Conservation (phyloP, 2,113 vertebrate genomes). For the Odocoileus hemionus region DNA sequence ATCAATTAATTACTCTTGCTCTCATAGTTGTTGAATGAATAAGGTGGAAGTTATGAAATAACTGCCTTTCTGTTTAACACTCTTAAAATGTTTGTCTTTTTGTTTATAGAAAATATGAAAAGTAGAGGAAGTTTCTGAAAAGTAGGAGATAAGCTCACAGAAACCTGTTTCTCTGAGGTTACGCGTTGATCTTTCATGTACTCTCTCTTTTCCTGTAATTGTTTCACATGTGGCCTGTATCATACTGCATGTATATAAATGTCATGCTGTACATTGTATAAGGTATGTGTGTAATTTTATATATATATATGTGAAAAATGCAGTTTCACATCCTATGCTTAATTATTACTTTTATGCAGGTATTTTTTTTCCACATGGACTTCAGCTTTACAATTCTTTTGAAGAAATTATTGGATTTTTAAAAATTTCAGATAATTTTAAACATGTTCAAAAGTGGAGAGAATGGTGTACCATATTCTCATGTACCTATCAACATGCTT, state of each 20-base stretch:
- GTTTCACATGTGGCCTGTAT: background rate
- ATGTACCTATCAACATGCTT: background rate
- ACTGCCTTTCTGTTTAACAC: background rate
- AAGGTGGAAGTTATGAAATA: background rate
- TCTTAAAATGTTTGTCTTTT: background rate
- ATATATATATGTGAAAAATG: background rate
- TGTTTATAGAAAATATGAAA: background rate
- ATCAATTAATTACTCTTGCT: background rate
- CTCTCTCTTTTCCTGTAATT: background rate
- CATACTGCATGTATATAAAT: background rate
- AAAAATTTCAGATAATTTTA: background rate
- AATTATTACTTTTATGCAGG: background rate
- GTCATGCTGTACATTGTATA: background rate
- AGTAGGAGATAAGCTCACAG: background rate
- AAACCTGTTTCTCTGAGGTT: background rate
- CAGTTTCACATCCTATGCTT: background rate
- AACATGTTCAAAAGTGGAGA: background rate
- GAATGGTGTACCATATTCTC: background rate
- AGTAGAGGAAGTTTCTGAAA: background rate
- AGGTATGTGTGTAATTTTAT: background rate
- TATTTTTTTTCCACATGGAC: background rate
- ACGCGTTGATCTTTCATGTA: background rate
- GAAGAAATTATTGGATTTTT: background rate
- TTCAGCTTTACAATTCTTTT: background rate
- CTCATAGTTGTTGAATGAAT: background rate